Evolutionary conservation across 2,888 invertebrate species (phyloP).

Genomic region (Ophion ventricosus): DNA sequence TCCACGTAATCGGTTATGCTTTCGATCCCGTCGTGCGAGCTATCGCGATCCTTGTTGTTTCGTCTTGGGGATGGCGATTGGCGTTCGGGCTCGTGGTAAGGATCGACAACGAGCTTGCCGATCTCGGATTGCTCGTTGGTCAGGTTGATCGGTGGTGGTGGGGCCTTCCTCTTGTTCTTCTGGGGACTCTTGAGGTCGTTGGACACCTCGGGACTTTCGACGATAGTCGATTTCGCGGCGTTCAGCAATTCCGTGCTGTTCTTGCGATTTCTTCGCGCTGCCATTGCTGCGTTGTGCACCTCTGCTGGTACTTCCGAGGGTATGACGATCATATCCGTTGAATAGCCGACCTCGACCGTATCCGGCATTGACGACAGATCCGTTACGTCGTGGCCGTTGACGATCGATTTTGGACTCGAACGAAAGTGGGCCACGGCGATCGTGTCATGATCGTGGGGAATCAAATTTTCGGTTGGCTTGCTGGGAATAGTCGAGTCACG

Average conservation of each 20-base stretch:
- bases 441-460: too few species aligned
- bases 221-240: slow-evolving; percentile 60
- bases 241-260: slow-evolving; percentile 80
- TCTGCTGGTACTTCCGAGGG: slow-evolving; percentile 89
- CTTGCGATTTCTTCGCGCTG: slow-evolving; percentile 88
- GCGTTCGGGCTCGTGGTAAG: not conserved
- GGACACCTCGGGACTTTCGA: slow-evolving; percentile 72
- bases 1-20: slow-evolving; percentile 76
- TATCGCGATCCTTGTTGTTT: slow-evolving; percentile 61
- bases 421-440: slow-evolving; percentile 49
- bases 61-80: not conserved
- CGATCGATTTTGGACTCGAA: slow-evolving; percentile 3
- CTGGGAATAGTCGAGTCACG: slow-evolving; percentile 71
- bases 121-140: slow-evolving; percentile 6
- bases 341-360: slow-evolving; percentile 85
- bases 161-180: slow-evolving; percentile 88
- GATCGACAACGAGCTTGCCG: slow-evolving; percentile 51
- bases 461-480: slow-evolving; percentile 50
- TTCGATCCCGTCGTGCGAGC: slow-evolving; percentile 72
- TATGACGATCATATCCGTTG: slow-evolving; percentile 84
- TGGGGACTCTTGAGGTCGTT: slow-evolving; percentile 85
- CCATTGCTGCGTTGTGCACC: slow-evolving; percentile 89
- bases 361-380: slow-evolving; percentile 81
- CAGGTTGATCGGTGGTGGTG: slow-evolving; percentile 86
- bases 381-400: slow-evolving; percentile 68